A percentile compares a stretch with the other conserved stretches of the same genome.
These are phyloP conservation scores for Apolygus lucorum DNA, from an alignment of 1,140 invertebrate genomes.

Conservation along the genomic window DNA sequence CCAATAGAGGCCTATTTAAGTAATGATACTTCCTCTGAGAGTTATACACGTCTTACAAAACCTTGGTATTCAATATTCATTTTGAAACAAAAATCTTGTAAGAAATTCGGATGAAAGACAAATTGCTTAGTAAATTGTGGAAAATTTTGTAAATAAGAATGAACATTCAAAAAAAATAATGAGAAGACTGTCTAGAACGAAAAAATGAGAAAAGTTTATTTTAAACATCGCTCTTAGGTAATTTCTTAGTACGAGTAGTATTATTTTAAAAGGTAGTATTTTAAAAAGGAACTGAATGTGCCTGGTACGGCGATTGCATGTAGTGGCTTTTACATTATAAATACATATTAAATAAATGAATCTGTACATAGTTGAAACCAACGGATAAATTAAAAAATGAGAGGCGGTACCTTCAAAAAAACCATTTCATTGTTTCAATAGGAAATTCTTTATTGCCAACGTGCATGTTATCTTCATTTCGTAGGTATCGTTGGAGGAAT, in stretches of 20 bases:
- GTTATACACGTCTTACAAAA: neutral
- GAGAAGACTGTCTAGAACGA: neutral
- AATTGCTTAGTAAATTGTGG: neutral
- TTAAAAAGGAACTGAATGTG: neutral
- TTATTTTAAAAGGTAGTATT: neutral
- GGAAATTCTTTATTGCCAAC: too few relatives aligned
- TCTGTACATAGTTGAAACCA: neutral
- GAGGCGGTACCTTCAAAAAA: neutral
- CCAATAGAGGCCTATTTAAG: neutral
- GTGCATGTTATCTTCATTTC: too few relatives aligned
- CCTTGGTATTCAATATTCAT: neutral
- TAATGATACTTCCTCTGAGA: neutral
- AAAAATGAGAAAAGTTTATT: neutral
- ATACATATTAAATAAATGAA: too few relatives aligned
- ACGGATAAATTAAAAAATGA: neutral
- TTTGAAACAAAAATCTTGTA: neutral
- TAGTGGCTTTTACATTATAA: too few relatives aligned
- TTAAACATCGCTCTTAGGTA: neutral
- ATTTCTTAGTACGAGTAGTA: neutral
- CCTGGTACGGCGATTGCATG: too few relatives aligned
- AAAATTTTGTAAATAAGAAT: slow-evolving; percentile 3
- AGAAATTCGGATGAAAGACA: neutral
- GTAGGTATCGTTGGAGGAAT: too few relatives aligned
- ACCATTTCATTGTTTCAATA: too few relatives aligned
- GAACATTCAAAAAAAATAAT: neutral